Evolutionary conservation across 2,888 invertebrate genomes (phyloP).

Genomic region (Diarsia mendica): DNA sequence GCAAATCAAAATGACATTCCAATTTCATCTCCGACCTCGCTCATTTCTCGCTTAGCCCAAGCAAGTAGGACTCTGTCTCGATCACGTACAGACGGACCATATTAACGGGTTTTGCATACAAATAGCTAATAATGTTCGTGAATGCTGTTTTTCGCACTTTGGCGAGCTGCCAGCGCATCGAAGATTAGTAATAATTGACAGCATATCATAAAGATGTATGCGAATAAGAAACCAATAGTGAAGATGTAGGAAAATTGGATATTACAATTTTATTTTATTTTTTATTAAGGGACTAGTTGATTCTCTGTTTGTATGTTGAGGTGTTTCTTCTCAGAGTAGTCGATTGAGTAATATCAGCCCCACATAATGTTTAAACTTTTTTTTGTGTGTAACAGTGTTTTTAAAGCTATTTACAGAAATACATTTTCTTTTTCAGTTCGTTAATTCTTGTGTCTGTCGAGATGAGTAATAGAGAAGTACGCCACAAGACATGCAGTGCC

Average conservation of each 20-base stretch:
- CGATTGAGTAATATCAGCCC: not conserved
- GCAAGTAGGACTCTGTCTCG: slow-evolving; percentile 27
- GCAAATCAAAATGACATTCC: slow-evolving; percentile 46
- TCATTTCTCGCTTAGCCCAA: slow-evolving; percentile 49
- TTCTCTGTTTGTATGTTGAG: not conserved
- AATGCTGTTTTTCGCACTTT: slow-evolving; percentile 73
- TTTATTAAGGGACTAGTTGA: not conserved
- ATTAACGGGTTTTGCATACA: slow-evolving; percentile 72
- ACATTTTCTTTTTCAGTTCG: not conserved
- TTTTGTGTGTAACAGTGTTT: not conserved
- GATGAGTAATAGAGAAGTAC: not conserved
- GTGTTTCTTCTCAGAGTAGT: not conserved
- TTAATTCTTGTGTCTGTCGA: not conserved
- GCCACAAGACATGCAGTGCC: not conserved
- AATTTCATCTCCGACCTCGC: slow-evolving; percentile 43
- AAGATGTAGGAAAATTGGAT: slow-evolving; percentile 50
- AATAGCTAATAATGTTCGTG: slow-evolving; percentile 71
- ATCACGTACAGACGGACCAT: slow-evolving; percentile 59
- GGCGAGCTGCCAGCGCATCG: slow-evolving; percentile 78
- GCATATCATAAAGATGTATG: slow-evolving; percentile 75
- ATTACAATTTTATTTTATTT: slow-evolving; percentile 1
- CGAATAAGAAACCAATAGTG: slow-evolving; percentile 57
- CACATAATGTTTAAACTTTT: too few species aligned
- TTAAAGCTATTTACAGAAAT: not conserved
- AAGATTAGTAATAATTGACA: slow-evolving; percentile 79